phyloP scores from a whole-genome alignment of 2,888 invertebrate genomes.

The Sepioteuthis lessoniana region DNA sequence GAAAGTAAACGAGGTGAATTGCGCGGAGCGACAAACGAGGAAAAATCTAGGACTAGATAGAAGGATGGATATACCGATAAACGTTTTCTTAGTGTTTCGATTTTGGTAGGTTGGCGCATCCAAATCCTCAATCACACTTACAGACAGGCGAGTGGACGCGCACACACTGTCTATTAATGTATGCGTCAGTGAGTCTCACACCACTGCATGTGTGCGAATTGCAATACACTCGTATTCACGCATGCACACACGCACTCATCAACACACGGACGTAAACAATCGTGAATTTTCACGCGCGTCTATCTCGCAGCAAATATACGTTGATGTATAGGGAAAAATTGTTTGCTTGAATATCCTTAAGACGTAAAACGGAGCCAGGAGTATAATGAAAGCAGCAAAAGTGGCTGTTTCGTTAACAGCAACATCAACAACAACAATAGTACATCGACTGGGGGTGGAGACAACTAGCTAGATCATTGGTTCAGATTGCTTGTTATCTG shows the following conservation, averaged over 20 bases:
- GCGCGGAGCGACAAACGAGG: background rate
- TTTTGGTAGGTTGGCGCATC: background rate
- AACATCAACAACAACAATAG: background rate
- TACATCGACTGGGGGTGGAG: background rate
- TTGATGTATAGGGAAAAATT: background rate
- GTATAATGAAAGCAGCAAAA: background rate
- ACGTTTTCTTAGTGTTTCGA: background rate
- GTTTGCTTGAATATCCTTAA: background rate
- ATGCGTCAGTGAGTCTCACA: background rate
- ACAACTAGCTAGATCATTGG: constrained; percentile 20
- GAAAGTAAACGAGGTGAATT: background rate
- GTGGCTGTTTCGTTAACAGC: background rate
- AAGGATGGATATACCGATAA: background rate
- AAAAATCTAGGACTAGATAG: background rate
- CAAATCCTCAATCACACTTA: background rate
- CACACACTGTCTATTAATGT: background rate
- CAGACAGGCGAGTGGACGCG: background rate
- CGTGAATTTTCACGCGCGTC: constrained; percentile 5
- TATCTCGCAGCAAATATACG: background rate
- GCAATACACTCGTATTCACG: no score
- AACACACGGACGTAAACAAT: background rate
- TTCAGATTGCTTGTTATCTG: constrained; percentile 21
- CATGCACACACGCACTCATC: background rate
- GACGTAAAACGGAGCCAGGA: background rate
- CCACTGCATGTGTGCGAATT: background rate